These are phyloP conservation scores for Ormyrus pomaceus DNA, from an alignment of 2,888 invertebrate genomes.

Conservation along the genomic window DNA sequence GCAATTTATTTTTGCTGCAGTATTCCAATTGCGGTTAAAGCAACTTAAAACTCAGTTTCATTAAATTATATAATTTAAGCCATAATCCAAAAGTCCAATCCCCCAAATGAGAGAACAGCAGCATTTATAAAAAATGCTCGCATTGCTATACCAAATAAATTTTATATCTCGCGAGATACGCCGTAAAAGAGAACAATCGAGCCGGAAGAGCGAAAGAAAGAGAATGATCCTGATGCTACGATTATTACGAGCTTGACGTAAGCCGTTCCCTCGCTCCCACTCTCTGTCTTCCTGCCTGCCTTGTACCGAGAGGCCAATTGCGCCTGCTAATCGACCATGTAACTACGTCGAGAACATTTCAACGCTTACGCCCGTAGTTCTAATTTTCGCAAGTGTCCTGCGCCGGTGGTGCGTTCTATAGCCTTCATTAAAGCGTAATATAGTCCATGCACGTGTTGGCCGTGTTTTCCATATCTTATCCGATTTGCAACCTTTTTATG, in stretches of 20 bases:
- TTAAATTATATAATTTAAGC: too few species aligned
- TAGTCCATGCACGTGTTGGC: conserved; percentile 18
- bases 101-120: not conserved
- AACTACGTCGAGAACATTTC: conserved; percentile 38
- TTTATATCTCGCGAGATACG: conserved; percentile 33
- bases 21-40: too few species aligned
- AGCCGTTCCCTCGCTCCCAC: not conserved
- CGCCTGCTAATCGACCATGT: conserved; percentile 44
- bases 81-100: not conserved
- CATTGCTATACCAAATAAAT: not conserved
- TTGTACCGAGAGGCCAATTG: conserved; percentile 39
- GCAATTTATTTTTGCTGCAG: too few species aligned
- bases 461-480: conserved; percentile 30
- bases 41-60: not conserved
- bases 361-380: conserved; percentile 28
- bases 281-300: not conserved
- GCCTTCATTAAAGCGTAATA: conserved; percentile 52
- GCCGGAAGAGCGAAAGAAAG: conserved; percentile 17
- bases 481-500: not conserved
- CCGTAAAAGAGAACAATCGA: conserved; percentile 25
- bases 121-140: conserved; percentile 13
- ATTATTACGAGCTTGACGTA: conserved; percentile 42
- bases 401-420: not conserved
- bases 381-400: conserved; percentile 50
- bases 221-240: conserved; percentile 23